These are phyloP conservation scores for Danio aesculapii DNA, from an alignment of 2,797 vertebrate species.

Conservation along the genomic window DNA sequence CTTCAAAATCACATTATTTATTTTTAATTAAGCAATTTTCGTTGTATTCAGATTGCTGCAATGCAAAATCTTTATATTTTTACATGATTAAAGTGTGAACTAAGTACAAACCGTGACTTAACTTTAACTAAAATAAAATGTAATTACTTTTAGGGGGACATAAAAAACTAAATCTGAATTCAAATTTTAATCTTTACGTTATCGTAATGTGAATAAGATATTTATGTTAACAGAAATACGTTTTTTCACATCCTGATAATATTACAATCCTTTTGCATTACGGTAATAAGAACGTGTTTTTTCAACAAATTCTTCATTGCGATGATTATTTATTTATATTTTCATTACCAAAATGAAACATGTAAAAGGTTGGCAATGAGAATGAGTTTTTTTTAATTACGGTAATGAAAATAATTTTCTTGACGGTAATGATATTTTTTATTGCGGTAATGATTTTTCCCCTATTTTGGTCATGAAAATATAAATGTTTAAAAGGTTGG, in stretches of 20 bases:
- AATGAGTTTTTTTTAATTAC: no score
- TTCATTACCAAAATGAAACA: no score
- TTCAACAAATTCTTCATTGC: not conserved
- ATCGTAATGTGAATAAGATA: no score
- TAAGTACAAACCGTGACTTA: not conserved
- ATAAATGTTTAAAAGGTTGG: no score
- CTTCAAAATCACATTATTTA: not conserved
- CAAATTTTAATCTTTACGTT: no score
- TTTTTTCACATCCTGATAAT: no score
- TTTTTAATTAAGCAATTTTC: not conserved
- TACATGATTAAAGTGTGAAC: slow-evolving; percentile 3
- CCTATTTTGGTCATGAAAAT: not conserved
- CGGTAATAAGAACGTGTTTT: not conserved
- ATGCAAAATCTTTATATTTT: not conserved
- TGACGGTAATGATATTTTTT: not conserved
- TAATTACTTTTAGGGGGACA: no score
- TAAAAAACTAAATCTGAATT: not conserved
- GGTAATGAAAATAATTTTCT: no score
- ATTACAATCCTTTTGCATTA: not conserved
- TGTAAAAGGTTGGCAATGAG: no score
- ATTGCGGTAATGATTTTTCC: not conserved
- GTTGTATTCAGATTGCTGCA: not conserved
- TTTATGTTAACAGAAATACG: no score
- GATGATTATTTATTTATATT: no score
- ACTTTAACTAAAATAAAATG: not conserved